Evolutionary conservation across 2,113 vertebrate species (phyloP), one percentile per base, ranked within the genome.

Genomic region (Solenodon paradoxus): DNA sequence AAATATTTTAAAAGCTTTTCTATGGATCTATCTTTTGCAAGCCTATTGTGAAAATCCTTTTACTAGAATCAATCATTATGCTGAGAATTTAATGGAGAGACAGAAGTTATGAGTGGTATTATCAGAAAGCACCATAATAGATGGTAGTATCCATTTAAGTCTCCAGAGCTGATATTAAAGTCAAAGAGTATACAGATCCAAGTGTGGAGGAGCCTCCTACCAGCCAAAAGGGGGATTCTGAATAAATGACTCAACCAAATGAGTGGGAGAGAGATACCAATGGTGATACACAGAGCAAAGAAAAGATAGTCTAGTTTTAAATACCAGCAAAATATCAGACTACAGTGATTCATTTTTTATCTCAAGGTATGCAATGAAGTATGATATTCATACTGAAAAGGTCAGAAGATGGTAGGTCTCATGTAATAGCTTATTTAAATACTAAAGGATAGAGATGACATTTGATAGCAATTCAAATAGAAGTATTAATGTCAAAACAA

Each of bases 381-480:
- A 59, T 59, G 12, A 74, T 13, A 80, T 66, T 28, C 75, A 28
- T 38, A 87, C 0, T 45, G 53, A 84, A 96, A 95, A 57, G 22
- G 51, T 32, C 85, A 90, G 40, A 74, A 9, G 45, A 90, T 30
- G 47, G 55, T 8, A 47, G n/a, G n/a, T n/a, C n/a, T n/a, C n/a
- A 49, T 35, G 71, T 32, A 82, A 0, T 30, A 94, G 40, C 57
- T 78, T 63, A 92, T 42, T 86, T 82, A 81, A 93, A 88, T 13
- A 72, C 57, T 87, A 90, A 75, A 71, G 28, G 64, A 69, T 64
- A 85, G 84, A 63, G 35, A 87, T 93, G 38, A 2, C 40, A 90
- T 72, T 93, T 88, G 77, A 83, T 59, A 77, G 55, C 49, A 47
- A 93, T 85, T 77, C 49, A 68, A 90, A 74, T 19, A 94, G 92